Base-by-base conservation (phyloP, 2,888 invertebrate species). In the Polydrusus cervinus region DNA sequence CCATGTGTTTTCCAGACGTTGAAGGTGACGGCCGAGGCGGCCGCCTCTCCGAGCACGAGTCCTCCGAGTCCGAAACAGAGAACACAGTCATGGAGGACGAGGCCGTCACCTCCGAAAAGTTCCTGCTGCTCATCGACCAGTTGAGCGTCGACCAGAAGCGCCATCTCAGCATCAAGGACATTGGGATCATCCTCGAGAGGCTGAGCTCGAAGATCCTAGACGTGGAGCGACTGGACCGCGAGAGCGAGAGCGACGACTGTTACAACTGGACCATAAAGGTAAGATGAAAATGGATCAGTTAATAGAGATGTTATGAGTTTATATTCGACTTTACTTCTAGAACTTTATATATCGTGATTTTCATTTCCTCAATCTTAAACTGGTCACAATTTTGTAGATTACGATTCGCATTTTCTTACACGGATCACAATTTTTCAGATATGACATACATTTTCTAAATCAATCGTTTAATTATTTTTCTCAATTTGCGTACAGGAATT, bases 251-350 rank as follows among this genome's bases (percentile, higher is more conserved):
- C 87, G 95, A 95, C 88, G 96, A 97, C 88, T 96, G 96, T 87
- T 96, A 96, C 90, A 96, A 97, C 88, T 97, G 97, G 97, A 97
- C 97, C 88, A 97, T 97, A 89, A 97, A 96, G 73, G 88, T 95
- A 95, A 90, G 60, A 9, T 10, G n/a, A 25, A 25, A 25, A 25
- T 25, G 1, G 1, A 1, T 25, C 25, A 25, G 25, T 25, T 5
- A 25, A 25, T 5, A 25, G 1, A 25, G n/a, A n/a, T n/a, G n/a
- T n/a, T n/a, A n/a, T n/a, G n/a, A n/a, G n/a, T n/a, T 10, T 55
- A 14, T 30, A 3, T 14, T 18, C 16, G n/a, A 3, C 49, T 18
- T 9, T 9, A 16, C 3, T 9, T 11, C 34, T 9, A 34, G 5
- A 34, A 34, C 7, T 34, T 34, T 10, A 34, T 34, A 34, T 3